Evolutionary conservation across 1,140 invertebrate species (phyloP).

Genomic region (Sycophila sp.): DNA sequence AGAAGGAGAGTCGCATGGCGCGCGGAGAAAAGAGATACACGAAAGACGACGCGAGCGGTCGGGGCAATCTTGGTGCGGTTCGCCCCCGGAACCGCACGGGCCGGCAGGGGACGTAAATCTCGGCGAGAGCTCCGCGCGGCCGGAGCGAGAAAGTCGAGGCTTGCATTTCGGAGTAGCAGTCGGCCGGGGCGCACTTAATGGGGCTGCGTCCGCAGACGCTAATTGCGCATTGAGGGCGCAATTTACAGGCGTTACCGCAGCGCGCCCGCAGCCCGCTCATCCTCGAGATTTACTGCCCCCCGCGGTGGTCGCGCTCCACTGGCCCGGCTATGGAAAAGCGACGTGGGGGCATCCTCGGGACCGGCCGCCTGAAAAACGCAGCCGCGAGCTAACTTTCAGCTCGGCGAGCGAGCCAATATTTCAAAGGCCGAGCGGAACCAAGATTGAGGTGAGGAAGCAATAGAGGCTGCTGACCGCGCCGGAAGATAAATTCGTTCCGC

Average conservation of each 20-base stretch:
- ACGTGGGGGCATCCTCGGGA: background rate
- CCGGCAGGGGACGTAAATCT: conserved; percentile 14
- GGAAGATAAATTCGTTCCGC: conserved; percentile 64
- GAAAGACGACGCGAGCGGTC: background rate
- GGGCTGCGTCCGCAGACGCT: conserved; percentile 42
- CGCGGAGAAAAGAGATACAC: background rate
- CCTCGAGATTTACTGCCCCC: conserved; percentile 37
- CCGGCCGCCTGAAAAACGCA: conserved; percentile 21
- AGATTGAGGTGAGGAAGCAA: conserved; percentile 62
- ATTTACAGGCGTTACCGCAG: conserved; percentile 41
- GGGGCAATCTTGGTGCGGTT: background rate
- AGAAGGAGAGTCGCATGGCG: background rate
- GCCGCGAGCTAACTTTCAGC: conserved; percentile 56
- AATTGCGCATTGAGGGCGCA: conserved; percentile 48
- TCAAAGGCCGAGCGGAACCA: conserved; percentile 56
- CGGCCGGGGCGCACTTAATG: conserved; percentile 12
- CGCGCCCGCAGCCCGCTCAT: conserved; percentile 36
- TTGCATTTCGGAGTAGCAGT: background rate
- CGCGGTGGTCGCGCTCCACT: background rate
- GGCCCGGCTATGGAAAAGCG: background rate
- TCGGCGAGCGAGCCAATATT: conserved; percentile 61
- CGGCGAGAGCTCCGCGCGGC: background rate
- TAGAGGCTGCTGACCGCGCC: conserved; percentile 59
- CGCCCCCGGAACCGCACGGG: background rate
- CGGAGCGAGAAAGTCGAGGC: background rate